Conservation (phyloP, 2,797 vertebrate species). For the Danio choprae region DNA sequence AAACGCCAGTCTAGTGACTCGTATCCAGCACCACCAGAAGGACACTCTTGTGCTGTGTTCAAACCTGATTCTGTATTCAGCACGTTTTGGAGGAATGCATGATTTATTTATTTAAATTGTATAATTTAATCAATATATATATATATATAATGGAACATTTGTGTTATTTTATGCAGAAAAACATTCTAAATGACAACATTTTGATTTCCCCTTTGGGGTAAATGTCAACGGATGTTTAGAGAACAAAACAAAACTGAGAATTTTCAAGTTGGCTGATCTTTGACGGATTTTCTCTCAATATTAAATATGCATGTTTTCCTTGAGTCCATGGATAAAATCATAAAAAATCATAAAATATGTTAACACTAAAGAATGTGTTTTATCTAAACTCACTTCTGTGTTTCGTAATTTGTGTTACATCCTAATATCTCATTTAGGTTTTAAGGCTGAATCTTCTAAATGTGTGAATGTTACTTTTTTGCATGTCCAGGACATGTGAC, state of each 20-base stretch:
- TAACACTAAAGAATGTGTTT: too few relatives aligned
- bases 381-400: too few relatives aligned
- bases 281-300: not conserved
- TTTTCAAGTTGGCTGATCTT: too few relatives aligned
- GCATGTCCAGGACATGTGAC: not conserved
- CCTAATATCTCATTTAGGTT: not conserved
- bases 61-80: not conserved
- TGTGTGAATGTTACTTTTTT: not conserved
- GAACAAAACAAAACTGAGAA: not conserved
- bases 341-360: not conserved
- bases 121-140: too few relatives aligned
- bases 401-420: too few relatives aligned
- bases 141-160: too few relatives aligned
- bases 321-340: not conserved
- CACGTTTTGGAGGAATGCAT: not conserved
- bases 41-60: not conserved
- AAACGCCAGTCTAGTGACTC: conserved; percentile 10
- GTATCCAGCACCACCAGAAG: conserved; percentile 1
- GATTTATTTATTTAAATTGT: too few relatives aligned
- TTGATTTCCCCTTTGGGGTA: not conserved
- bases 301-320: not conserved
- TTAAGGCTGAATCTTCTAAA: not conserved
- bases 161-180: too few relatives aligned
- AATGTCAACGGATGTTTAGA: too few relatives aligned
- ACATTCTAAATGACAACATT: too few relatives aligned